Evolutionary conservation across 2,888 invertebrate species (phyloP).

Genomic region (Dasypolia templi): DNA sequence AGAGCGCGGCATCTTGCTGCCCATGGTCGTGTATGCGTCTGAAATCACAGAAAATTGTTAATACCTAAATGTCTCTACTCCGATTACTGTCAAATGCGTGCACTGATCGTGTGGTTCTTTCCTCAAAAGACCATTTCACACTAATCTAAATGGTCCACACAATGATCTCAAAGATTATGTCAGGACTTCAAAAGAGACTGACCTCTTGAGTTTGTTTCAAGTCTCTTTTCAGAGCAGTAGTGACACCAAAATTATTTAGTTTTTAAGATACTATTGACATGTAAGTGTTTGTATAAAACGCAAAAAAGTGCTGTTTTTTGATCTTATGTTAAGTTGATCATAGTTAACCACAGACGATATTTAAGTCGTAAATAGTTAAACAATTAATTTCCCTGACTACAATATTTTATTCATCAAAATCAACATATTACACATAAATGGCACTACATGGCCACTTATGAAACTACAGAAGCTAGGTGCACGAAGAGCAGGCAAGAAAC

Average conservation of each 20-base stretch:
- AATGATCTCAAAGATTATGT: background rate
- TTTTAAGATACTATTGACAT: background rate
- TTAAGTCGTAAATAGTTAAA: background rate
- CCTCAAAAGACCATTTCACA: background rate
- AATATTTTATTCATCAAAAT: no score
- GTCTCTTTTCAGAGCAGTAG: background rate
- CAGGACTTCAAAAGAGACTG: background rate
- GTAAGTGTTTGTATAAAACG: no score
- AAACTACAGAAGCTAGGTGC: no score
- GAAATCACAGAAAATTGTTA: background rate
- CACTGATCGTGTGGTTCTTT: background rate
- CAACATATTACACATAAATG: no score
- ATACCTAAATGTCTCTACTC: background rate
- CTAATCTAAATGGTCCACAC: background rate
- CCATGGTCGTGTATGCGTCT: constrained; percentile 89
- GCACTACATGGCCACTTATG: no score
- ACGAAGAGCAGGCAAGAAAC: no score
- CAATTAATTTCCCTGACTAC: background rate
- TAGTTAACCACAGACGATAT: background rate
- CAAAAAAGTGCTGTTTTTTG: background rate
- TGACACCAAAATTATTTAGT: background rate
- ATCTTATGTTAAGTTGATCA: no score
- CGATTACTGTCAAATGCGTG: no score
- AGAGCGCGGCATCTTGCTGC: constrained; percentile 83
- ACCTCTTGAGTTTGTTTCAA: background rate